phyloP scores from a whole-genome alignment of 2,113 vertebrate genomes.

The Xenopus borealis region DNA sequence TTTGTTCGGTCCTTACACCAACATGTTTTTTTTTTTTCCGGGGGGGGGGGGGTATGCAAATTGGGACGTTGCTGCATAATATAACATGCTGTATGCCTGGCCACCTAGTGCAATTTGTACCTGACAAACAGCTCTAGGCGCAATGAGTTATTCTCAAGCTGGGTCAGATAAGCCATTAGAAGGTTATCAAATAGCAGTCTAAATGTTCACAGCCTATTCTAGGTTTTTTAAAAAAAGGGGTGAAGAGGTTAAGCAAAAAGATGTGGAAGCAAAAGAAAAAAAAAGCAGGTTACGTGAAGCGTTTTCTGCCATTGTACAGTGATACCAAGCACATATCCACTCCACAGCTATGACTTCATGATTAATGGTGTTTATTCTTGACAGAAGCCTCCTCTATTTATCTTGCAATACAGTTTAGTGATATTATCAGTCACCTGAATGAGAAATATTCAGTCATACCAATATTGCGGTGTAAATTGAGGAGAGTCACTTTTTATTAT shows the following conservation, averaged over 20 bases:
- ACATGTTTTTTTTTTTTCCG: too few species aligned
- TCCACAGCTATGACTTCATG: slow-evolving; percentile 86
- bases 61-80: neutral
- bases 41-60: too few species aligned
- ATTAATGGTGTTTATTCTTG: slow-evolving; percentile 99
- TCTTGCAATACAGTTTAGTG: slow-evolving; percentile 96
- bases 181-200: slow-evolving; percentile 28
- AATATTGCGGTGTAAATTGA: slow-evolving; percentile 99
- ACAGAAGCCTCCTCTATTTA: slow-evolving; percentile 99
- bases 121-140: neutral
- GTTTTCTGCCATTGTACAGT: slow-evolving; percentile 61
- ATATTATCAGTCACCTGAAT: slow-evolving; percentile 99
- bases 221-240: slow-evolving; percentile 3
- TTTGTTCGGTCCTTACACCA: too few species aligned
- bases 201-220: slow-evolving; percentile 17
- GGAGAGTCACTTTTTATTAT: slow-evolving; percentile 99
- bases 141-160: slow-evolving; percentile 6
- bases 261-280: slow-evolving; percentile 42
- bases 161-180: slow-evolving; percentile 32
- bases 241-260: slow-evolving; percentile 36
- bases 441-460: slow-evolving; percentile 99
- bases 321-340: slow-evolving; percentile 74
- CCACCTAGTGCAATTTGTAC: slow-evolving; percentile 16
- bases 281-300: slow-evolving; percentile 63
- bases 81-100: neutral